These are phyloP conservation scores for Drosophila hamatofila DNA, from an alignment of 2,888 invertebrate genomes.

Conservation along the genomic window DNA sequence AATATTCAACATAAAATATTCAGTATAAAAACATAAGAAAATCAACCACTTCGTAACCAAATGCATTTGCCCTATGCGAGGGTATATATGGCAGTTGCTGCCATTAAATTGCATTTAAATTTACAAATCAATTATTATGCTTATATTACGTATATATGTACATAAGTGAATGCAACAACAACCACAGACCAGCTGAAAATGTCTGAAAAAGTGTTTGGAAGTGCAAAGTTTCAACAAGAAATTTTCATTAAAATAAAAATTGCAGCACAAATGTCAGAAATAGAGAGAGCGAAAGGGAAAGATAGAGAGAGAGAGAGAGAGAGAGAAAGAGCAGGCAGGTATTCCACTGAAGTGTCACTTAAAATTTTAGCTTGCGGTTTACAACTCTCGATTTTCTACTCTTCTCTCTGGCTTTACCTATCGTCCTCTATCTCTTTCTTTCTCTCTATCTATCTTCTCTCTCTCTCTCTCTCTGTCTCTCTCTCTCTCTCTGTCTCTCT, in stretches of 20 bases:
- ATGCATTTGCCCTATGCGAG: neutral
- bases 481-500: neutral
- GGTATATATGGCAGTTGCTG: conserved; percentile 2
- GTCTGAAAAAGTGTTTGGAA: neutral
- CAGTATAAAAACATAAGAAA: no score
- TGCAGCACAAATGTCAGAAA: conserved; percentile 17
- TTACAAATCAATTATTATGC: conserved; percentile 42
- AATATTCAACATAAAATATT: no score
- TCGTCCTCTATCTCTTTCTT: no score
- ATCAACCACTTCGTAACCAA: no score
- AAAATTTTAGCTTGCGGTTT: conserved; percentile 27
- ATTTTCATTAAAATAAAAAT: conserved; percentile 47
- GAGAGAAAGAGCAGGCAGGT: neutral
- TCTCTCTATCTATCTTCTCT: no score
- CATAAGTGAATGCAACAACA: conserved; percentile 16
- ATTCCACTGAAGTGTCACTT: conserved; percentile 23
- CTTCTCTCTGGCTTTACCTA: no score
- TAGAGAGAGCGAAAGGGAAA: no score
- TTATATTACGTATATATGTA: conserved; percentile 4
- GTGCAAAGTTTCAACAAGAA: conserved; percentile 32
- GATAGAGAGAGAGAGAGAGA: neutral
- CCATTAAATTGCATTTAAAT: conserved; percentile 15
- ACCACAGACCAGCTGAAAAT: neutral
- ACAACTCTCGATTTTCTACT: neutral
- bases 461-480: no score